Conservation (phyloP, 2,888 invertebrate species). For the Calliphora vomitoria region DNA sequence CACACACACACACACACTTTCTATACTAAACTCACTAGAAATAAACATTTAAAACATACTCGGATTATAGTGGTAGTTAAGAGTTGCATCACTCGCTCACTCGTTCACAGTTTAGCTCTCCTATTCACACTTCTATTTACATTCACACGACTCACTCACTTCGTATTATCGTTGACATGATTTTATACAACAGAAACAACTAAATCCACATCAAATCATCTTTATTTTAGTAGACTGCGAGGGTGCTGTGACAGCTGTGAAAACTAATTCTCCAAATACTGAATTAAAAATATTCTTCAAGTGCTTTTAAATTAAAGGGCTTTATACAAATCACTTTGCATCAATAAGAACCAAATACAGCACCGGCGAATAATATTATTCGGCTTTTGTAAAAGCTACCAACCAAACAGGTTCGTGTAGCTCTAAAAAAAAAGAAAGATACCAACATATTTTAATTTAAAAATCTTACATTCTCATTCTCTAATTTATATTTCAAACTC, state of each 20-base stretch:
- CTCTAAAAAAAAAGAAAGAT: too few relatives aligned
- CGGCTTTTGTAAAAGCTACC: too few relatives aligned
- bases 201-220: slow-evolving; percentile 44
- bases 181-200: slow-evolving; percentile 23
- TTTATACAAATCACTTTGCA: too few relatives aligned
- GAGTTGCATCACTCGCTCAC: slow-evolving; percentile 25
- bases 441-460: too few relatives aligned
- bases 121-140: background rate
- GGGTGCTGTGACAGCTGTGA: background rate
- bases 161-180: slow-evolving; percentile 55
- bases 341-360: too few relatives aligned
- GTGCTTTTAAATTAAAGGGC: too few relatives aligned
- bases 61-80: slow-evolving; percentile 43
- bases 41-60: slow-evolving; percentile 40
- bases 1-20: slow-evolving; percentile 19
- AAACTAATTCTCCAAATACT: too few relatives aligned
- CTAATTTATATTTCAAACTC: too few relatives aligned
- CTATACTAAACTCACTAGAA: slow-evolving; percentile 35
- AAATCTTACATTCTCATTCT: too few relatives aligned
- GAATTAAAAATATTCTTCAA: too few relatives aligned
- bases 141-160: background rate
- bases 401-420: too few relatives aligned
- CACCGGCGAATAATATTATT: too few relatives aligned
- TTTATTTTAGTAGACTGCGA: slow-evolving; percentile 10
- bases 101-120: background rate